Evolutionary conservation across 1,140 invertebrate genomes (phyloP).

Genomic region (Lepeophtheirus salmonis): DNA sequence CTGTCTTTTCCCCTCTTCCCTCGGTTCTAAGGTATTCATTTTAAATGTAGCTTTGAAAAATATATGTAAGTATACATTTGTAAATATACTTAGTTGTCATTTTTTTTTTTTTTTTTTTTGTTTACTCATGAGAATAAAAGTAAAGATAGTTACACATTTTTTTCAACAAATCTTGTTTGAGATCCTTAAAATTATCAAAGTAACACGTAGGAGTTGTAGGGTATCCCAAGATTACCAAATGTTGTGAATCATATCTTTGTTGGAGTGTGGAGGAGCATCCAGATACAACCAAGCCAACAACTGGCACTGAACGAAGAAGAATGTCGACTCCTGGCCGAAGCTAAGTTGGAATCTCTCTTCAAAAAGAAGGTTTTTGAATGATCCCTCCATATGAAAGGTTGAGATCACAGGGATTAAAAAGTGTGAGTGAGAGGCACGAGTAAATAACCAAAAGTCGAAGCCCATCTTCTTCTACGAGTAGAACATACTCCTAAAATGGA

Average conservation of each 20-base stretch:
- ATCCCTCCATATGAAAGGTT: conserved; percentile 48
- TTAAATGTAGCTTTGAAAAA: too few species aligned
- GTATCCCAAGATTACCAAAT: conserved; percentile 99
- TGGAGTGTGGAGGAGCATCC: conserved; percentile 99
- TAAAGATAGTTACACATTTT: too few species aligned
- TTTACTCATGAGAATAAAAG: too few species aligned
- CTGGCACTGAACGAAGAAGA: conserved; percentile 99
- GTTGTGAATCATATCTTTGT: conserved; percentile 95
- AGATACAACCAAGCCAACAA: conserved; percentile 99
- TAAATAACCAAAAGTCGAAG: conserved; percentile 97
- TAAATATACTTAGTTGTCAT: too few species aligned
- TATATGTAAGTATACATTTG: too few species aligned
- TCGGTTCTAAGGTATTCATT: too few species aligned
- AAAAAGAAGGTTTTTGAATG: conserved; percentile 34
- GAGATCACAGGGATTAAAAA: conserved; percentile 37
- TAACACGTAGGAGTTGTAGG: too few species aligned
- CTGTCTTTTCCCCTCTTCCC: too few species aligned
- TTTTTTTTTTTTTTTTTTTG: too few species aligned
- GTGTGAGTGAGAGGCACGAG: conserved; percentile 82
- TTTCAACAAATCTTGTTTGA: too few species aligned
- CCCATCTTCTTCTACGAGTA: conserved; percentile 99
- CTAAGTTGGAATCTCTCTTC: conserved; percentile 73
- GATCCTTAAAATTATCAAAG: too few species aligned
- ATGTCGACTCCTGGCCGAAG: conserved; percentile 89
- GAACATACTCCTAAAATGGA: conserved; percentile 47